Evolutionary conservation across 2,113 vertebrate genomes (phyloP).

Genomic region (Synchiropus splendidus): DNA sequence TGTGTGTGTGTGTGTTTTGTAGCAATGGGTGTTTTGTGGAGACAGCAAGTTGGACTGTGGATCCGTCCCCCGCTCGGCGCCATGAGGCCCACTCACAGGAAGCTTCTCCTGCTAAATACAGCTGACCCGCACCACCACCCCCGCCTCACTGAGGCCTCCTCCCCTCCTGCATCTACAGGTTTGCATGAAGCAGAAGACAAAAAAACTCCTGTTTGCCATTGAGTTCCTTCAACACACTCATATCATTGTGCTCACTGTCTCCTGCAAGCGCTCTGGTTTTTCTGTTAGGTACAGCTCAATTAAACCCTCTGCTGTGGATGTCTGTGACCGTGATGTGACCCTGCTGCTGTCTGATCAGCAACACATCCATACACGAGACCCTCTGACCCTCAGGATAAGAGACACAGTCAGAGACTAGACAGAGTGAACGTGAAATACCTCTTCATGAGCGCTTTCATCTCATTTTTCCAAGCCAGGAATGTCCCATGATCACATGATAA

Average conservation of each 20-base stretch:
- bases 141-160: background rate
- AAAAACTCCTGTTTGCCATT: conserved; percentile 26
- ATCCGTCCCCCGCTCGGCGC: conserved; percentile 51
- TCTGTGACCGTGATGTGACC: conserved; percentile 41
- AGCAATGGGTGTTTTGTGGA: conserved; percentile 51
- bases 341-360: no score
- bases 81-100: conserved; percentile 64
- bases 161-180: conserved; percentile 30
- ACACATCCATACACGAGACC: no score
- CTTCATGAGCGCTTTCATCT: no score
- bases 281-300: conserved; percentile 24
- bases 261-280: conserved; percentile 29
- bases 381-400: no score
- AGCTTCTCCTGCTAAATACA: conserved; percentile 60
- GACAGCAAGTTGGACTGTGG: conserved; percentile 54
- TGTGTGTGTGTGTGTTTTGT: conserved; percentile 34
- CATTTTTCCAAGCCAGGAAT: no score
- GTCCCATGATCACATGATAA: no score
- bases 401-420: no score
- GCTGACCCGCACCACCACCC: conserved; percentile 13
- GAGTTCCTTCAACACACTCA: conserved; percentile 6
- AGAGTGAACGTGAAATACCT: no score
- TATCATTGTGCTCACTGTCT: conserved; percentile 4
- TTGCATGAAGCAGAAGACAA: conserved; percentile 28
- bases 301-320: conserved; percentile 37